These are phyloP conservation scores for Melikaiella ostensackeni DNA, from an alignment of 2,888 invertebrate genomes.

Conservation along the genomic window DNA sequence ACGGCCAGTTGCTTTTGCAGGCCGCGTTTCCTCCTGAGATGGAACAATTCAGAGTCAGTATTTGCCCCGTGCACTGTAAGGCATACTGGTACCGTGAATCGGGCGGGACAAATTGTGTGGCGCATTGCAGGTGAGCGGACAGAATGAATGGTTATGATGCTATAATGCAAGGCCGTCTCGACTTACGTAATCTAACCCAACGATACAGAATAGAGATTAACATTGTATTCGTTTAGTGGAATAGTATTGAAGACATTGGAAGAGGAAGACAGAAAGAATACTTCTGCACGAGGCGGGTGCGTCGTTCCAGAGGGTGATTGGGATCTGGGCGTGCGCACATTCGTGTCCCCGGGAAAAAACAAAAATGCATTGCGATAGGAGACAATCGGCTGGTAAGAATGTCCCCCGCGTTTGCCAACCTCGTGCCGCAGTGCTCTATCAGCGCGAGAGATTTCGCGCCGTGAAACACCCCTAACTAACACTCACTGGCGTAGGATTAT, in stretches of 20 bases:
- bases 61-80: background rate
- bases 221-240: constrained; percentile 14
- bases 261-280: constrained; percentile 2
- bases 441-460: constrained; percentile 26
- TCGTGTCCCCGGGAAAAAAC: background rate
- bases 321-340: constrained; percentile 41
- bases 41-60: constrained; percentile 9
- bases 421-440: constrained; percentile 12
- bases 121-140: constrained; percentile 74
- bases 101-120: constrained; percentile 65
- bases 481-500: constrained; percentile 9
- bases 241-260: background rate
- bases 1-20: constrained; percentile 61
- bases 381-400: constrained; percentile 26
- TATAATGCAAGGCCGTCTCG: constrained; percentile 73
- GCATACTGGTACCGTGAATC: constrained; percentile 54
- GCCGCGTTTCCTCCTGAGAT: constrained; percentile 47
- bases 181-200: constrained; percentile 70
- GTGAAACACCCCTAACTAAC: constrained; percentile 22
- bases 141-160: constrained; percentile 74
- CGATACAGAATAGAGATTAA: constrained; percentile 62
- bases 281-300: constrained; percentile 41
- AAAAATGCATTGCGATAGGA: constrained; percentile 23
- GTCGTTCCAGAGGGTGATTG: constrained; percentile 46
- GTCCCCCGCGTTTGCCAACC: constrained; percentile 6